These are phyloP conservation scores for Emmelina monodactyla DNA, from an alignment of 2,888 invertebrate genomes.

Conservation along the genomic window DNA sequence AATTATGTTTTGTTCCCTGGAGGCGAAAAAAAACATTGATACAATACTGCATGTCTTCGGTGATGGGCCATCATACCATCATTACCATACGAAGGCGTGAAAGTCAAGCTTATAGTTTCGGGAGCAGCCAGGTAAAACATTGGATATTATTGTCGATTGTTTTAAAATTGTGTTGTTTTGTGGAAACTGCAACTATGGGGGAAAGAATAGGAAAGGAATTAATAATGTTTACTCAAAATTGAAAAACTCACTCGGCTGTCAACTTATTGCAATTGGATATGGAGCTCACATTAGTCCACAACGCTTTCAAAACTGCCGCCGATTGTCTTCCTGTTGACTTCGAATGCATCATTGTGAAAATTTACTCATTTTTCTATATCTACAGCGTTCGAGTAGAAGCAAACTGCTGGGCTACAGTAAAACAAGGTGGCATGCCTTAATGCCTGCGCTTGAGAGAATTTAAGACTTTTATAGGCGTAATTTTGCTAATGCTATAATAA, in stretches of 20 bases:
- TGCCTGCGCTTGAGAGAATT: conserved; percentile 14
- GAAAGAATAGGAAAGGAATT: conserved; percentile 13
- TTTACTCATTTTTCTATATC: conserved; percentile 11
- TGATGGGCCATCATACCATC: too few relatives aligned
- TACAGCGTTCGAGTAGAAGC: conserved; percentile 16
- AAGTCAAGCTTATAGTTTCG: conserved; percentile 14
- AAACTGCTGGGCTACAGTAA: conserved; percentile 14
- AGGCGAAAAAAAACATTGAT: too few relatives aligned
- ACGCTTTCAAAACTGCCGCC: conserved; percentile 16
- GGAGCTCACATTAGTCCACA: conserved; percentile 22
- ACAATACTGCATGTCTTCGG: too few relatives aligned
- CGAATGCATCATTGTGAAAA: conserved; percentile 18
- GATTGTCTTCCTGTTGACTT: conserved; percentile 19
- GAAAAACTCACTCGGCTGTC: conserved; percentile 15
- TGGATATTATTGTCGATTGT: conserved; percentile 6
- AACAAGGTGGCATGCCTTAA: conserved; percentile 17
- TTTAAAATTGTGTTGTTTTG: conserved; percentile 12
- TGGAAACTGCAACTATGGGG: conserved; percentile 7
- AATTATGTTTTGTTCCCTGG: too few relatives aligned
- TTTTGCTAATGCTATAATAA: conserved; percentile 12
- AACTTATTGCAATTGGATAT: conserved; percentile 21
- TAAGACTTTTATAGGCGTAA: conserved; percentile 6
- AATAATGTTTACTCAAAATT: conserved; percentile 19
- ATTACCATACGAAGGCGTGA: conserved; percentile 9
- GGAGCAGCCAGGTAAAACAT: conserved; percentile 9